phyloP scores from a whole-genome alignment of 1,140 invertebrate species.

The Drosophila ercepeae region DNA sequence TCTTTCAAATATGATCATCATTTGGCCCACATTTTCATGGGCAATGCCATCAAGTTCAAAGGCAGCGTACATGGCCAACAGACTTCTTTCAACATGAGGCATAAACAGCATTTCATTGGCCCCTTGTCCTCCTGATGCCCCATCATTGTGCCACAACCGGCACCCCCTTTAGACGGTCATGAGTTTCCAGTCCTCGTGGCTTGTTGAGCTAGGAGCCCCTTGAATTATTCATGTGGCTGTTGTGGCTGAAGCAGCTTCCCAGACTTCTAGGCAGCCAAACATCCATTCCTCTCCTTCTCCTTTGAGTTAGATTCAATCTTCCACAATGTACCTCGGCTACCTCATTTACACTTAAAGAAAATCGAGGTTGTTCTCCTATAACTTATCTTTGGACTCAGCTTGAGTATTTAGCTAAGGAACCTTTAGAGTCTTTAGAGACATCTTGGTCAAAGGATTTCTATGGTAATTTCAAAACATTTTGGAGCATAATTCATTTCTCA shows the following conservation, averaged over 20 bases:
- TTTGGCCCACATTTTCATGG: slow-evolving; percentile 42
- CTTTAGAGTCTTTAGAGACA: too few relatives aligned
- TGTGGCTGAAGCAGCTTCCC: slow-evolving; percentile 27
- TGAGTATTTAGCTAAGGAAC: neutral
- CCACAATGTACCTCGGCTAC: neutral
- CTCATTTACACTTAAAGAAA: slow-evolving; percentile 5
- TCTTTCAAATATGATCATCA: neutral
- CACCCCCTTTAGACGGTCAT: neutral
- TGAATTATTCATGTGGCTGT: slow-evolving; percentile 57
- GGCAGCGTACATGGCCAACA: slow-evolving; percentile 17
- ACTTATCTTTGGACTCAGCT: too few relatives aligned
- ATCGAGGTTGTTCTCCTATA: neutral
- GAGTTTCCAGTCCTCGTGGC: slow-evolving; percentile 17
- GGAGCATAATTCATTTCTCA: neutral
- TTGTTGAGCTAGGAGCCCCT: slow-evolving; percentile 35
- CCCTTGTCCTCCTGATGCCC: neutral
- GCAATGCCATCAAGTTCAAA: slow-evolving; percentile 45
- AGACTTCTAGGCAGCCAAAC: slow-evolving; percentile 12
- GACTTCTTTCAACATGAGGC: slow-evolving; percentile 21
- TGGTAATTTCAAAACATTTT: too few relatives aligned
- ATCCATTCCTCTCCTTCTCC: neutral
- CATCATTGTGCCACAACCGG: neutral
- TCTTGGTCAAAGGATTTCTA: too few relatives aligned
- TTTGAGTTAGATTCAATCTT: neutral
- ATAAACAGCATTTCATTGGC: slow-evolving; percentile 20